Percentiles rank a stretch among this genome's conserved stretches.
Conservation (phyloP, 2,888 invertebrate genomes). For the Strigamia transsilvanica region DNA sequence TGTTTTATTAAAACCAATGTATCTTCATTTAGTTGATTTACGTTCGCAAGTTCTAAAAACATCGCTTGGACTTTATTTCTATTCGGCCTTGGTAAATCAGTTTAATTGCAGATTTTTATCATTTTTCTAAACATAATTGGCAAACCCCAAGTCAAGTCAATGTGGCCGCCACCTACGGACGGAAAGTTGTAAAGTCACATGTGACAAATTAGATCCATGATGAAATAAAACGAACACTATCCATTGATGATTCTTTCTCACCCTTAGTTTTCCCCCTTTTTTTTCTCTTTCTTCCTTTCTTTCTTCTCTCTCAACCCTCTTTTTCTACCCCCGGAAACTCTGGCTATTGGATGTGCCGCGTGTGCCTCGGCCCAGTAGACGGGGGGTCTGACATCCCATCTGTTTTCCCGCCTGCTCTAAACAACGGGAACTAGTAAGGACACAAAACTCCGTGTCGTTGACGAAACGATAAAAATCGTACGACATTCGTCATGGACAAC, state of each 20-base stretch:
- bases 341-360: slow-evolving; percentile 38
- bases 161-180: not conserved
- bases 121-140: too few relatives aligned
- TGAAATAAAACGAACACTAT: slow-evolving; percentile 6
- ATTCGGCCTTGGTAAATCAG: not conserved
- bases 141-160: too few relatives aligned
- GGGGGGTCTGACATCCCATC: slow-evolving; percentile 38
- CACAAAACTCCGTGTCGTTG: slow-evolving; percentile 16
- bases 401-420: slow-evolving; percentile 32
- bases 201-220: slow-evolving; percentile 12
- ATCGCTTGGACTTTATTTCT: not conserved
- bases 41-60: too few relatives aligned
- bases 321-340: slow-evolving; percentile 38
- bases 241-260: slow-evolving; percentile 8
- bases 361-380: slow-evolving; percentile 20
- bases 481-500: slow-evolving; percentile 14
- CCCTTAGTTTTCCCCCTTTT: not conserved
- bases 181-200: slow-evolving; percentile 12
- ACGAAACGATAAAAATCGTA: slow-evolving; percentile 30
- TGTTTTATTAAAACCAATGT: slow-evolving; percentile 16
- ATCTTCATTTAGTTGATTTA: not conserved
- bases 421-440: not conserved
- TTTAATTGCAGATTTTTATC: too few relatives aligned
- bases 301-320: slow-evolving; percentile 9
- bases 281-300: not conserved